Base-by-base conservation (phyloP, 2,888 invertebrate genomes). In the Rutpela maculata region DNA sequence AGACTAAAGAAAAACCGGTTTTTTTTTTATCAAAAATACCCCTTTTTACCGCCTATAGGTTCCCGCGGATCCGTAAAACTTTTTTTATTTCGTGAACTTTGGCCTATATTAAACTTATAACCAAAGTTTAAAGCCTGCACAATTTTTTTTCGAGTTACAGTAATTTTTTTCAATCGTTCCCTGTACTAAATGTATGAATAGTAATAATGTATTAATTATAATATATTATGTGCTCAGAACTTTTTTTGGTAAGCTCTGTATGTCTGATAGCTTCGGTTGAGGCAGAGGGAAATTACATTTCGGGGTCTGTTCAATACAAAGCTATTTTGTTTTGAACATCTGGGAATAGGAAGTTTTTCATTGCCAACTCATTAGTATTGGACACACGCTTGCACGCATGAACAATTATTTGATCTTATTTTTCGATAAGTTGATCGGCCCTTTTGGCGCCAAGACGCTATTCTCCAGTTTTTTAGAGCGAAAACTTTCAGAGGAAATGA, bases 351-450 rank as follows among this genome's bases (percentile, higher is more conserved):
- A 69, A 69, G 69, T 69, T 69, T 59, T 57, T 43, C 72, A 69
- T 74, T 71, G 69, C 66, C 68, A 70, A 60, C 22, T 74, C 74
- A 71, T 78, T 74, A 78, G 76, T 76, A 76, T 76, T 78, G 74
- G 62, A 65, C 70, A 71, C 76, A 78, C 78, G 71, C 56, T 56
- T 68, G 67, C 74, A 67, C 74, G 73, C 78, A 78, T 67, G 74
- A 68, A 76, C 78, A 78, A 78, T 78, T 76, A 74, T 67, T 72
- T 68, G 71, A 78, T 76, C 74, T 76, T 76, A 74, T 78, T 71
- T 74, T 74, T 77, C 71, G 74, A 70, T 57, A 56, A 55, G 59
- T 60, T 60, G 66, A 70, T 74, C 60, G 66, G 56, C 18, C 65
- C 19, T 35, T 77, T 71, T 74, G 60, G 67, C 43, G 70, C 31